Evolutionary conservation across 2,888 invertebrate genomes (phyloP), one percentile per base, ranked within the genome.

Genomic region (Lottia scabra): DNA sequence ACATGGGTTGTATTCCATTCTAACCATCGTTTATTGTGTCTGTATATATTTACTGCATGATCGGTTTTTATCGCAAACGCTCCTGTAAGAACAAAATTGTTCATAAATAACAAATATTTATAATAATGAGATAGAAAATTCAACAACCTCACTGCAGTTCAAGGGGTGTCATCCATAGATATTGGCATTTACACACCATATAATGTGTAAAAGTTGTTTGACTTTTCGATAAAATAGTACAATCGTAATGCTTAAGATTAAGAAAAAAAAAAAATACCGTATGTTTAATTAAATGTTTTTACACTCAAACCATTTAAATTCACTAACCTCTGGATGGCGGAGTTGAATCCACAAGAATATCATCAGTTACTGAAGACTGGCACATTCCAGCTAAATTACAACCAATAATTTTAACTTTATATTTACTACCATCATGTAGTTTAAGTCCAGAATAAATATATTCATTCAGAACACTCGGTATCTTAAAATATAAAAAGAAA

Each of bases 311-410:
- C 30, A 30, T 30, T 30, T 30, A 30, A n/a, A 38, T 12, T 56
- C n/a, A 23, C 16, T 16, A 45, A 74, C 74, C 75, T 70, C 71
- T 72, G 5, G 67, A 66, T 3, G 75, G 76, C 16, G 70, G 72
- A 6, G 76, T 67, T 43, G 63, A 64, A 66, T 78, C 78, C 12
- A 72, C 63, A 46, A 73, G 63, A 43, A 78, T 72, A 12, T 48
- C 26, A 12, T 43, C 68, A 10, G 73, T 71, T 13, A 64, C 65
- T 4, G 73, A 68, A 0, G 68, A 69, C 15, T 77, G 66, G 75
- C 81, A 81, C 5, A 79, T 67, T 26, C 74, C 65, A 38, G 81
- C 81, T 44, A 75, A 63, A 70, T 81, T 81, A 70, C 81, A 81
- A 4, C 74, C 75, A 1, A 73, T 75, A 30, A 81, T 73, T 56